Base-by-base conservation (phyloP, 1,140 invertebrate species). In the Zaprionus africanus region DNA sequence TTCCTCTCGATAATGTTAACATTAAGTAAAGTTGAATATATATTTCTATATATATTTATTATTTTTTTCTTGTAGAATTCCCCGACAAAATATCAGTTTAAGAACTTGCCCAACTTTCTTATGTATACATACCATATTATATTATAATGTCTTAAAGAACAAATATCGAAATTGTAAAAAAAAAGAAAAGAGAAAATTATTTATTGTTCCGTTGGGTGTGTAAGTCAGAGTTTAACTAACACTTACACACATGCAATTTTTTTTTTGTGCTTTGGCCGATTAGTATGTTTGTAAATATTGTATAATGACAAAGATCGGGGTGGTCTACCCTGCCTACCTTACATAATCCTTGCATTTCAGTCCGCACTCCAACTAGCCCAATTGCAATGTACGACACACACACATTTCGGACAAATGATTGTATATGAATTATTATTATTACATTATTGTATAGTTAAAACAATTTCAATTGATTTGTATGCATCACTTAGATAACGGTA, bases 271-370 rank as follows among this genome's bases (percentile, higher is more conserved):
- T 68, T 70, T 56, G 72, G 72, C 71, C 71, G 78, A 82, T 82
- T 82, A 78, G 60, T 76, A 76, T 71, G 73, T 76, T 76, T 82
- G 81, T 82, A 82, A 82, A 82, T 82, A 82, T 82, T 82, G 81
- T 79, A 82, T 75, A 76, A 82, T 82, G 66, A 56, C 61, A 56
- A 38, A 65, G 13, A 24, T 56, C 65, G 65, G 46, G 60, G 46
- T 58, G 24, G 5, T 63, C 46, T 24, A 24, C 19, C 17, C 19
- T 49, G 19, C 69, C 61, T 34, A 61, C 59, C 38, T 41, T 61
- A 61, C 57, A 46, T 51, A 53, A 56, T 56, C 46, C 24, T 51
- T 38, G 28, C 17, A 59, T 58, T 64, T 56, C n/a, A 43, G 58
- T 64, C 43, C 69, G 41, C 57, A 62, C 46, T 58, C 59, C 24